Percentiles rank a stretch among this genome's conserved stretches.
phyloP scores from a whole-genome alignment of 2,888 invertebrate species.

The Bellardia bayeri region DNA sequence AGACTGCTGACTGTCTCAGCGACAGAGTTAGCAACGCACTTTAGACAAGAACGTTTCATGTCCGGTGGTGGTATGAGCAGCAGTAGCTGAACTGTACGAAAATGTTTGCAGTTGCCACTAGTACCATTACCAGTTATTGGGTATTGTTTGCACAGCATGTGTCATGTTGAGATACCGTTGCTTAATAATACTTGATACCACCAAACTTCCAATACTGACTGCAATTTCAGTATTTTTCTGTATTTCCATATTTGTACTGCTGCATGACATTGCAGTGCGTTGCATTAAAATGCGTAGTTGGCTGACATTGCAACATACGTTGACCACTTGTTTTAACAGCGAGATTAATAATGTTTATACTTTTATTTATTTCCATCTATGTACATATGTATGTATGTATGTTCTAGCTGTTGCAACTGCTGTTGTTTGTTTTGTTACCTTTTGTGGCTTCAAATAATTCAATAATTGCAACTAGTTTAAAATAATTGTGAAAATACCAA shows the following conservation, averaged over 20 bases:
- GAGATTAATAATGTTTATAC: neutral
- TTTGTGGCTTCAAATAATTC: conserved; percentile 57
- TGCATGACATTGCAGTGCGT: conserved; percentile 42
- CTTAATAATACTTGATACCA: conserved; percentile 34
- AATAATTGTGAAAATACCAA: conserved; percentile 49
- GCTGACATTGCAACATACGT: conserved; percentile 24
- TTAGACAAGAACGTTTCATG: neutral
- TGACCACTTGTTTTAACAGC: conserved; percentile 30
- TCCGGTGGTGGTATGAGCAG: neutral
- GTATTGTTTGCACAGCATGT: conserved; percentile 59
- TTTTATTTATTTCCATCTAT: neutral
- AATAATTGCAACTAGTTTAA: conserved; percentile 61
- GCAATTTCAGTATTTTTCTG: conserved; percentile 16
- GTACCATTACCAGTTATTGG: neutral
- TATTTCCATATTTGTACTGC: conserved; percentile 11
- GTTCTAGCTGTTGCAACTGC: neutral
- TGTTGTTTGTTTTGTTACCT: conserved; percentile 42
- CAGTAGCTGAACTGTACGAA: too few relatives aligned
- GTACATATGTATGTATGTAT: too few relatives aligned
- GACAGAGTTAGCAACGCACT: neutral
- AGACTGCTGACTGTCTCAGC: neutral
- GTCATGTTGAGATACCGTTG: conserved; percentile 68
- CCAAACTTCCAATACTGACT: neutral
- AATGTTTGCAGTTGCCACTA: neutral
- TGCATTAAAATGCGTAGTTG: conserved; percentile 1